These are phyloP conservation scores for Nixonia krombeini DNA, from an alignment of 1,140 invertebrate genomes.

Conservation along the genomic window DNA sequence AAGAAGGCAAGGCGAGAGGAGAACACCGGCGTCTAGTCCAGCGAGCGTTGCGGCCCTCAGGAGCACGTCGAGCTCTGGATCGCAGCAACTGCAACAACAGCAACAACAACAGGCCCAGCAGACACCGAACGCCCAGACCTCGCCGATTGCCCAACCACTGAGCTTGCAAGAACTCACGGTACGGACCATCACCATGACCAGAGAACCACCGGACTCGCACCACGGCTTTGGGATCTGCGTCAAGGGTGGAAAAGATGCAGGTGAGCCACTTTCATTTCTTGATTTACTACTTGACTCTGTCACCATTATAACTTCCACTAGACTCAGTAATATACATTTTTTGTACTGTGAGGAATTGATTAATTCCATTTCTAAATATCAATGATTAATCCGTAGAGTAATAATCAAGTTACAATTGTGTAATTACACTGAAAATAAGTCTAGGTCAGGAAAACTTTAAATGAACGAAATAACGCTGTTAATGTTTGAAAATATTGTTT, in stretches of 20 bases:
- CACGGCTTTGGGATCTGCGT: constrained; percentile 91
- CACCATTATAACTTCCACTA: no score
- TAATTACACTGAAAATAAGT: no score
- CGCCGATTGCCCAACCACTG: constrained; percentile 71
- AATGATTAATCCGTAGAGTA: no score
- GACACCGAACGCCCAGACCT: constrained; percentile 55
- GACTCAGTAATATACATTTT: no score
- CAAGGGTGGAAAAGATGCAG: constrained; percentile 89
- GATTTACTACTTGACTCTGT: no score
- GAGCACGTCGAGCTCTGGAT: constrained; percentile 49
- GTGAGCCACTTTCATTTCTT: constrained; percentile 71
- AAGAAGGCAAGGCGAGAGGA: constrained; percentile 62
- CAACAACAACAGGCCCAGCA: constrained; percentile 48
- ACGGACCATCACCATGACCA: constrained; percentile 86
- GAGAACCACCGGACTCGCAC: constrained; percentile 80
- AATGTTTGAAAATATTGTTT: no score
- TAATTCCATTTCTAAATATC: no score
- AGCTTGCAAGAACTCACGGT: constrained; percentile 83
- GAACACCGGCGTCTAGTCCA: constrained; percentile 82
- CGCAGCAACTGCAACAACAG: constrained; percentile 49
- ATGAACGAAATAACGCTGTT: no score
- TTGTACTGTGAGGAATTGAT: no score
- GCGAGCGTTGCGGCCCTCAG: constrained; percentile 70
- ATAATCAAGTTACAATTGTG: no score
- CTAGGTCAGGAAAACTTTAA: no score